These are phyloP conservation scores for Sapajus apella DNA, from an alignment of 2,113 vertebrate species.

Conservation along the genomic window DNA sequence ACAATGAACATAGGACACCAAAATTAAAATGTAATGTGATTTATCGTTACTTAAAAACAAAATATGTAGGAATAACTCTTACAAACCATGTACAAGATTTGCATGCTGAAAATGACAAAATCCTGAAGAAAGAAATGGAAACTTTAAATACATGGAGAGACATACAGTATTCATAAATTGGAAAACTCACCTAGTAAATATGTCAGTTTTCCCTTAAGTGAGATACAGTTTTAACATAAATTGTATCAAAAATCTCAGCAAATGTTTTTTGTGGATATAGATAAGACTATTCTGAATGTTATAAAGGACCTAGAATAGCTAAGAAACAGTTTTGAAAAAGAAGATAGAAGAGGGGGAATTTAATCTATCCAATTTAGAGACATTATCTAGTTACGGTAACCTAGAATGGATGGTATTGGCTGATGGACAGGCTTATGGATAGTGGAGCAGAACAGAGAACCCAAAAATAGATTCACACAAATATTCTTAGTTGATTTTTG, in stretches of 20 bases:
- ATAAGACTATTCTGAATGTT: neutral
- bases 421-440: neutral
- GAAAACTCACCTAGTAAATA: neutral
- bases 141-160: neutral
- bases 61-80: neutral
- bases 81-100: neutral
- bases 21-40: neutral
- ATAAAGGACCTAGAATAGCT: neutral
- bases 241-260: neutral
- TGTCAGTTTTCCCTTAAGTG: neutral
- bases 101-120: neutral
- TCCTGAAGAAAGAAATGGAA: neutral
- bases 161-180: neutral
- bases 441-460: neutral
- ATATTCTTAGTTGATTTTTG: neutral
- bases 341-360: neutral
- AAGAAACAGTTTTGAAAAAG: neutral
- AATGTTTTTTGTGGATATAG: neutral
- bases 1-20: neutral
- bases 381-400: neutral
- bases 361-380: neutral
- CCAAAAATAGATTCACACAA: neutral
- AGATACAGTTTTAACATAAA: neutral
- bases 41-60: neutral
- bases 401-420: no score